Percentiles rank a stretch among this genome's conserved stretches.
These are phyloP conservation scores for Drosophila murphyi DNA, from an alignment of 1,140 invertebrate species.

Conservation along the genomic window DNA sequence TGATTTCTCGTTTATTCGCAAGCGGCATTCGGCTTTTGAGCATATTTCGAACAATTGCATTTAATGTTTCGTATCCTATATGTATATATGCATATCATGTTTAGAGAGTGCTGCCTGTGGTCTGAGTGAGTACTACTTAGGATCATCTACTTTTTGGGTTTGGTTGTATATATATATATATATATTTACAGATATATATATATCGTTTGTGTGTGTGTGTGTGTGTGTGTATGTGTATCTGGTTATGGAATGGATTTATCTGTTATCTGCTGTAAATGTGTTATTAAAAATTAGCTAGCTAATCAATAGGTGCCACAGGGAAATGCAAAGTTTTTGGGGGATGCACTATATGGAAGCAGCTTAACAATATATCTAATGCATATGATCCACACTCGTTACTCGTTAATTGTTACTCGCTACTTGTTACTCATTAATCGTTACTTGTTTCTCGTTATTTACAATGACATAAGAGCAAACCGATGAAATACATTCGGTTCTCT, in stretches of 20 bases:
- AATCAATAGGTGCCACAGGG: constrained; percentile 33
- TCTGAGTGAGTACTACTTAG: constrained; percentile 31
- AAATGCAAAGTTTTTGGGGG: constrained; percentile 1
- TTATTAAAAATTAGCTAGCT: constrained; percentile 70
- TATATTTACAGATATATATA: background rate
- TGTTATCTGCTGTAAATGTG: constrained; percentile 21
- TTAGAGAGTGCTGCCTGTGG: constrained; percentile 32
- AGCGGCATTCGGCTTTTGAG: constrained; percentile 34
- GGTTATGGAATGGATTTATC: constrained; percentile 19
- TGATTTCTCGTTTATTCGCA: constrained; percentile 11
- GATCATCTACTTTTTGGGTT: constrained; percentile 23
- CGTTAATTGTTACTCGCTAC: background rate
- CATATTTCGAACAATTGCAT: constrained; percentile 21
- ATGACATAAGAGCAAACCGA: constrained; percentile 26
- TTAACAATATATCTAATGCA: constrained; percentile 19
- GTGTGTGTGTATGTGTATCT: background rate
- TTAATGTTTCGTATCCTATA: constrained; percentile 19
- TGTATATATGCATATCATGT: constrained; percentile 17
- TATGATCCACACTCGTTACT: constrained; percentile 13
- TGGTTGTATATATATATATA: background rate
- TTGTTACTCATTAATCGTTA: constrained; percentile 16
- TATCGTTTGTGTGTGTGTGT: background rate
- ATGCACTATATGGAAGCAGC: background rate
- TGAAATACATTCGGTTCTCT: constrained; percentile 1
- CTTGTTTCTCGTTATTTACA: constrained; percentile 42